Base-by-base conservation (phyloP, 2,888 invertebrate species). In the Sarcophaga subvicina region DNA sequence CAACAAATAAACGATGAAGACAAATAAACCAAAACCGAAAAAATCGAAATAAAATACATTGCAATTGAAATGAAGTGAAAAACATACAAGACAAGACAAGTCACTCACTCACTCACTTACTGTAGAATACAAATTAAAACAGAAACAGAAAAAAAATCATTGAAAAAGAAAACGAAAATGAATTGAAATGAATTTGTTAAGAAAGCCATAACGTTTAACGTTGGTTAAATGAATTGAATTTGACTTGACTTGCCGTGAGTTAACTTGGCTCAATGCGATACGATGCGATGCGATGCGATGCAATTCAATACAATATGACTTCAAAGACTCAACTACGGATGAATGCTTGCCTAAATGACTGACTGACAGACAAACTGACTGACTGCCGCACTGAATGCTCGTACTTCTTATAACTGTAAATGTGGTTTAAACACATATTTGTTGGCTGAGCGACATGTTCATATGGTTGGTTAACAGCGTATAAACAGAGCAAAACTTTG, bases 171-270 rank as follows among this genome's bases (percentile, higher is more conserved):
- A 73, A 37, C 37, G 73, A 83, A 79, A 79, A 37, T 37, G 6
- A 37, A 37, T 69, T 70, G 54, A 83, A 86, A 86, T 86, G 80
- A 86, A 87, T 82, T 87, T 81, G 87, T 87, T 87, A 87, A 37
- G 37, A 83, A 84, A 82, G 20, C 75, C 78, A 87, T 76, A 84
- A 87, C 79, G 59, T 84, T 87, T 84, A 86, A 37, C 37, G 12
- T 80, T 86, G 77, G 83, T 69, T 86, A 80, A 86, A 86, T 86
- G 86, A 4, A 14, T 49, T 49, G 14, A 49, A 49, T 49, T 37
- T 83, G 77, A 78, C 72, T 77, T 70, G 70, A 73, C 22, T 70
- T 27, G 25, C 37, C 37, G 37, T 72, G 17, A 25, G 54, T 71
- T 49, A 63, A 70, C 70, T 77, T 76, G 71, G 49, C 49, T 49